Conservation (phyloP, 2,888 invertebrate species). For the Chelonus formosanus region DNA sequence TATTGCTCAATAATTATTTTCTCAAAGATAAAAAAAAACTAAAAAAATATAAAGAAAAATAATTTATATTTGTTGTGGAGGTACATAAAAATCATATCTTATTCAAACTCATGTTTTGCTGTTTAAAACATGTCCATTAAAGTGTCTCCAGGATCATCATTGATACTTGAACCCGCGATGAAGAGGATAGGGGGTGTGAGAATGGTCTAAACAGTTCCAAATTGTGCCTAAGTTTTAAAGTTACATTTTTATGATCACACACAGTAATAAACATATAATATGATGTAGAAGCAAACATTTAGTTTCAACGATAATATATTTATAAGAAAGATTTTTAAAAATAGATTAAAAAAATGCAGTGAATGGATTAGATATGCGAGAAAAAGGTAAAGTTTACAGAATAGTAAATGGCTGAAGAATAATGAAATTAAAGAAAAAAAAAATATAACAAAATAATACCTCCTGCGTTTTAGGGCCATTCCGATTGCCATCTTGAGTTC, state of each 20-base stretch:
- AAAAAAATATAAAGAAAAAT: neutral
- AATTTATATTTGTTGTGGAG: slow-evolving; percentile 19
- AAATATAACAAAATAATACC: slow-evolving; percentile 53
- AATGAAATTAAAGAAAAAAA: slow-evolving; percentile 39
- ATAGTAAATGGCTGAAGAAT: slow-evolving; percentile 7
- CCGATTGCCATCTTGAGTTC: slow-evolving; percentile 63
- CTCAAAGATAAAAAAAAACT: slow-evolving; percentile 1
- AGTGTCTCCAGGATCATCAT: slow-evolving; percentile 20
- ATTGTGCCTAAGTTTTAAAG: slow-evolving; percentile 65
- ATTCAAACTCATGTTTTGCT: slow-evolving; percentile 14
- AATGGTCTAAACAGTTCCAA: slow-evolving; percentile 64
- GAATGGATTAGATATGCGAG: slow-evolving; percentile 26
- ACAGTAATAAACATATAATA: slow-evolving; percentile 37
- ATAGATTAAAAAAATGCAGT: slow-evolving; percentile 26
- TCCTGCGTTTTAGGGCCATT: slow-evolving; percentile 60
- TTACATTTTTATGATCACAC: slow-evolving; percentile 56
- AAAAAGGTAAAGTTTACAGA: slow-evolving; percentile 28
- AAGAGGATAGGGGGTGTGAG: slow-evolving; percentile 40
- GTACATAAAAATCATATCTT: slow-evolving; percentile 23
- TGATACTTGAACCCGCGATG: slow-evolving; percentile 39
- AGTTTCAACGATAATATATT: slow-evolving; percentile 40
- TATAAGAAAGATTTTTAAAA: slow-evolving; percentile 35
- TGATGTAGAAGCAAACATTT: slow-evolving; percentile 42
- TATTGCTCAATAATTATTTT: slow-evolving; percentile 30
- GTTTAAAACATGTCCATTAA: neutral